These are phyloP conservation scores for Ylistrum balloti DNA, from an alignment of 1,140 invertebrate genomes.

Conservation along the genomic window DNA sequence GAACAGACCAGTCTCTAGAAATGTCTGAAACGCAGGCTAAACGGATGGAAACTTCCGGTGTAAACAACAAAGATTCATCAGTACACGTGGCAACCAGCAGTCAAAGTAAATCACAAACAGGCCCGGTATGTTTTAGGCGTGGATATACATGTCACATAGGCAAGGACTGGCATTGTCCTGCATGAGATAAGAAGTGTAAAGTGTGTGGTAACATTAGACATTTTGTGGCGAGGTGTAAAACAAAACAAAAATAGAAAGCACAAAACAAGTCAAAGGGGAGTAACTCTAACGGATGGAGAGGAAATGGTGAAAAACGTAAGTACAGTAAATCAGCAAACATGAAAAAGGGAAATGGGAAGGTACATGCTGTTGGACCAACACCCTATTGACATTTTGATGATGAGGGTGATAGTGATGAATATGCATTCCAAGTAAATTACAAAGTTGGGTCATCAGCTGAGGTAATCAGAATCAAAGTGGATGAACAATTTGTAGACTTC, in stretches of 20 bases:
- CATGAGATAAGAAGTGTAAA: slow-evolving; percentile 44
- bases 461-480: slow-evolving; percentile 15
- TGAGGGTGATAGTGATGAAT: neutral
- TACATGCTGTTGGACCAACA: neutral
- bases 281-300: neutral
- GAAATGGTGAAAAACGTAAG: neutral
- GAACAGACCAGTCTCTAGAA: no score
- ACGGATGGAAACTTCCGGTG: no score
- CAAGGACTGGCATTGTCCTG: neutral
- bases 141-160: neutral
- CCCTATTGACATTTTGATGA: neutral
- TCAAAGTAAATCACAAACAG: neutral
- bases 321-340: neutral
- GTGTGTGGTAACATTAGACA: slow-evolving; percentile 49
- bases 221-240: slow-evolving; percentile 48
- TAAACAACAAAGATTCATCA: neutral
- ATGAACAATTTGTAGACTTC: neutral
- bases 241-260: neutral
- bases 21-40: no score
- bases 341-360: neutral
- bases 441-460: neutral
- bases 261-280: neutral
- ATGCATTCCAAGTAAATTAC: slow-evolving; percentile 26
- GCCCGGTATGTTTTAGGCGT: neutral
- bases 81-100: neutral